Evolutionary conservation across 2,797 vertebrate genomes (phyloP), one percentile per base, ranked within the genome.

Genomic region (Kryptolebias ocellatus): DNA sequence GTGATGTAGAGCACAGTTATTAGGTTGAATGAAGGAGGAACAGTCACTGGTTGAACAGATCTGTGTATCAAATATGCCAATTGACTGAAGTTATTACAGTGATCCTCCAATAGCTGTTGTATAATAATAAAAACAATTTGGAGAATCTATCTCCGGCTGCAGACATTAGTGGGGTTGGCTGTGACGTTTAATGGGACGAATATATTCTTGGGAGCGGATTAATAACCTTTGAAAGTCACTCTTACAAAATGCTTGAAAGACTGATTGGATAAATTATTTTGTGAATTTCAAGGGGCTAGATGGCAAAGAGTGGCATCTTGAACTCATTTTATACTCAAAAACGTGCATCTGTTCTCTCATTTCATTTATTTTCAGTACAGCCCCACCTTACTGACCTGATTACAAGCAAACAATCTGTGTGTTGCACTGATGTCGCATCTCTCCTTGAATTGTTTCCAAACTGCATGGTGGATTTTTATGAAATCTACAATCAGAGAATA

Each of bases 11-110:
- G 65, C 11, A 62, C 57, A 69, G 37, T 39, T 59, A 49, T 56
- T 60, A 53, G 62, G 39, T 54, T 67, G 50, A n/a, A 59, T 59
- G 49, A 72, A 61, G 20, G 16, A 59, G 46, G 16, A 75, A 31
- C 49, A 67, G 24, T 60, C 37, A 72, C 54, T 73, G 54, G 59
- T 55, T 20, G 58, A 74, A 70, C 34, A 64, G 52, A 18, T 44
- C 34, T 42, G 17, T 53, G 51, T 60, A 45, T 54, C 58, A 34
- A 78, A 18, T 29, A 47, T 45, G 55, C 44, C 1, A 28, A 44
- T 29, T 14, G 16, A 57, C 15, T 60, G 12, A 31, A 64, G 42
- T 2, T 17, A 67, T 58, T 42, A 54, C 15, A 37, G n/a, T 65
- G 18, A 49, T 54, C 51, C n/a, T 27, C 56, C 52, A 8, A 60